Percentiles rank a stretch among this genome's conserved stretches.
phyloP scores from a whole-genome alignment of 1,140 invertebrate species.

The Bombus difficillimus region DNA sequence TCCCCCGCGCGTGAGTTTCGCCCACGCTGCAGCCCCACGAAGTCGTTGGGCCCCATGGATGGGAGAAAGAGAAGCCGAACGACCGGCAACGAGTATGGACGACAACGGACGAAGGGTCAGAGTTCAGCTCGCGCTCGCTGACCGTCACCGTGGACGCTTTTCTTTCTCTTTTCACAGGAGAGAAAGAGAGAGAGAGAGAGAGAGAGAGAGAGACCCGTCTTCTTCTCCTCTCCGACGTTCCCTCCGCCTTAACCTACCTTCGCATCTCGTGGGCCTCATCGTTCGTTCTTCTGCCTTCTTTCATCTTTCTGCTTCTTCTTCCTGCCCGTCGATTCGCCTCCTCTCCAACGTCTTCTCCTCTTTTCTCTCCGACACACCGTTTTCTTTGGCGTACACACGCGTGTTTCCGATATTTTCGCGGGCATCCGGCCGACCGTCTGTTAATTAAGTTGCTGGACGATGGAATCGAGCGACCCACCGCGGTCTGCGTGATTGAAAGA shows the following conservation, averaged over 20 bases:
- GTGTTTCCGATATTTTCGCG: constrained; percentile 20
- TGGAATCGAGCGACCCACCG: constrained; percentile 19
- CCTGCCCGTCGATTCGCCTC: not conserved
- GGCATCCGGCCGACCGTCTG: not conserved
- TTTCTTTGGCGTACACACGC: not conserved
- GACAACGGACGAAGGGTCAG: constrained; percentile 76
- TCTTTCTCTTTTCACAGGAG: constrained; percentile 69
- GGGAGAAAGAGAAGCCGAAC: constrained; percentile 50
- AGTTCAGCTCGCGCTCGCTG: constrained; percentile 82
- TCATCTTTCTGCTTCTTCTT: constrained; percentile 6
- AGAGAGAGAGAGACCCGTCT: not conserved
- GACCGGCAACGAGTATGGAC: constrained; percentile 53
- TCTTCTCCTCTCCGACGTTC: not conserved
- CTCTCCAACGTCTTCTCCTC: not conserved
- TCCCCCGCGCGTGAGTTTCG: constrained; percentile 70
- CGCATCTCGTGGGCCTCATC: constrained; percentile 12
- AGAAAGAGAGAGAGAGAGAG: not conserved
- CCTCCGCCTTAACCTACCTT: too few relatives aligned
- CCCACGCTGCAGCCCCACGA: constrained; percentile 76
- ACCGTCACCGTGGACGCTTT: constrained; percentile 81
- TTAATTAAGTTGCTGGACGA: constrained; percentile 33
- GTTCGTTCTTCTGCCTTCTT: constrained; percentile 34
- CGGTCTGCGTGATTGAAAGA: constrained; percentile 3
- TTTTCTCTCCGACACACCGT: not conserved
- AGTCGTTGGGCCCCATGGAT: constrained; percentile 55